A percentile compares a stretch with the other conserved stretches of the same genome.
Conservation (phyloP, 2,888 invertebrate genomes). For the Tachina lurida region DNA sequence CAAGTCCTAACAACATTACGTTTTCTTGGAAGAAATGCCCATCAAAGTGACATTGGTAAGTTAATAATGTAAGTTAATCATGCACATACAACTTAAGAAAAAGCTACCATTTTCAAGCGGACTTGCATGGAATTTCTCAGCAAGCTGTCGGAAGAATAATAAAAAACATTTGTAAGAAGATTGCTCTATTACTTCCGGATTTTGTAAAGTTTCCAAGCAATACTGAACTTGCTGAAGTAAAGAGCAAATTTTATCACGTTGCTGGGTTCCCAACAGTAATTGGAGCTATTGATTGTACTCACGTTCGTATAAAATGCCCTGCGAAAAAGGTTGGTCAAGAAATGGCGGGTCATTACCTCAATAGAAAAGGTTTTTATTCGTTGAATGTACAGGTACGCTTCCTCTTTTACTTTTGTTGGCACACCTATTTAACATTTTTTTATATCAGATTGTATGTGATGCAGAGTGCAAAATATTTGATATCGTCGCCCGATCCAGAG, state of each 20-base stretch:
- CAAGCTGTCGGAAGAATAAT: too few relatives aligned
- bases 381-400: slow-evolving; percentile 50
- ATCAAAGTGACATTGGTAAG: too few relatives aligned
- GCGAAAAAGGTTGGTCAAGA: slow-evolving; percentile 46
- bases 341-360: slow-evolving; percentile 53
- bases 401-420: neutral
- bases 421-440: neutral
- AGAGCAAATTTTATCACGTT: slow-evolving; percentile 1
- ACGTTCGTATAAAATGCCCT: slow-evolving; percentile 54
- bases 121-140: too few relatives aligned
- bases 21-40: too few relatives aligned
- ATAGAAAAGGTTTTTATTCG: slow-evolving; percentile 43
- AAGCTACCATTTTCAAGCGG: too few relatives aligned
- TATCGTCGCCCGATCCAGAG: slow-evolving; percentile 62
- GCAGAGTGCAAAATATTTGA: slow-evolving; percentile 43
- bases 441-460: slow-evolving; percentile 52
- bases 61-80: too few relatives aligned
- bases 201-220: slow-evolving; percentile 46
- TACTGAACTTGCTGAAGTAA: slow-evolving; percentile 29
- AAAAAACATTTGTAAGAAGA: neutral
- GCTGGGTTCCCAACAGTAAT: slow-evolving; percentile 11
- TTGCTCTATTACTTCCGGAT: slow-evolving; percentile 38
- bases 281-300: slow-evolving; percentile 59
- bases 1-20: too few relatives aligned
- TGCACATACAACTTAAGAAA: too few relatives aligned